Evolutionary conservation across 2,113 vertebrate genomes (phyloP), one percentile per base, ranked within the genome.

Genomic region (Ciconia stormi): DNA sequence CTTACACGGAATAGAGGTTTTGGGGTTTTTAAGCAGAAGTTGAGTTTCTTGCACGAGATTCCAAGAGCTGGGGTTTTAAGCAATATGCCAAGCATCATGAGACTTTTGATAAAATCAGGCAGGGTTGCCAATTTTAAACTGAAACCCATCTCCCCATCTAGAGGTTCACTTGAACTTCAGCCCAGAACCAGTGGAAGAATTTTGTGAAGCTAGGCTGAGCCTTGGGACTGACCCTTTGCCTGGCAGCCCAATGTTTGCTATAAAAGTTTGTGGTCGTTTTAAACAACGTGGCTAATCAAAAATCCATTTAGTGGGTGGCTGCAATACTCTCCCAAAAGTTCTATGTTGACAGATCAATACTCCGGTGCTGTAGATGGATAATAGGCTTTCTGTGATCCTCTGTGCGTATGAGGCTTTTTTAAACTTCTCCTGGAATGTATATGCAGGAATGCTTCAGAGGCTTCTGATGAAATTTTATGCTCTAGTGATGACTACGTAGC

Each of bases 161-260:
- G 87, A 94, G 87, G 30, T 67, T 95, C 62, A 34, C 58, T 96
- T 95, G 94, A 91, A 95, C 82, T 80, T 55, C 87, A 95, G 93
- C 93, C 96, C 94, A 95, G 82, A 95, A 40, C 46, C 78, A 85
- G 66, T 70, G 91, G 87, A 96, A 91, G 89, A 63, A 93, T 91
- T 91, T 23, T 50, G 71, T 29, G 91, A 53, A 30, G 36, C 52
- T 76, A 83, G 89, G 70, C 58, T 91, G 62, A 93, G 93, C 79
- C 25, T 93, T 34, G 95, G 89, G 87, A 2, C 89, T 93, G 78
- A 94, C 90, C 93, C 93, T 90, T 77, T 62, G 53, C 95, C 94
- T 94, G 93, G 93, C 83, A 95, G 80, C 73, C 62, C 29, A 2
- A 20, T 9, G 53, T 40, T 70, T 95, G 87, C 70, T 87, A 2